These are phyloP conservation scores for Apoderus coryli DNA, from an alignment of 2,888 invertebrate genomes.

Conservation along the genomic window DNA sequence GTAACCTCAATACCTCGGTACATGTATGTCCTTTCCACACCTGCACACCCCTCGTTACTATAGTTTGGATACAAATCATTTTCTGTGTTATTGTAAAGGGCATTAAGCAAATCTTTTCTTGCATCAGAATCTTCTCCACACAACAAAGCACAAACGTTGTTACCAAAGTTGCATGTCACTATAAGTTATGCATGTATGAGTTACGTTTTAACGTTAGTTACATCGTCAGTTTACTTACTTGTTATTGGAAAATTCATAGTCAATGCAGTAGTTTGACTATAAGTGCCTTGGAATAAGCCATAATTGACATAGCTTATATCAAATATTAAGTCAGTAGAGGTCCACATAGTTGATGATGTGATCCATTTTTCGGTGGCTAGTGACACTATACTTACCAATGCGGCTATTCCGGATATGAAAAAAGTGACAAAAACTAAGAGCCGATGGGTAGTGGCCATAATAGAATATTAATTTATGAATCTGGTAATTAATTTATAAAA, in stretches of 20 bases:
- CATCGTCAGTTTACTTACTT: too few relatives aligned
- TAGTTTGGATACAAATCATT: too few relatives aligned
- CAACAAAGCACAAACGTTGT: constrained; percentile 1
- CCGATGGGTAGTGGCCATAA: constrained; percentile 26
- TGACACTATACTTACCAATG: constrained; percentile 24
- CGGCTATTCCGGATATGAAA: constrained; percentile 24
- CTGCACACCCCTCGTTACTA: too few relatives aligned
- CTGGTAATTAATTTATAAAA: too few relatives aligned
- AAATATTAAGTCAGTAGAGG: too few relatives aligned
- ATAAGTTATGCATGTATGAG: too few relatives aligned
- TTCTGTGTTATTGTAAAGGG: background rate
- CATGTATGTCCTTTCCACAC: too few relatives aligned
- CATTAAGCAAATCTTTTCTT: background rate
- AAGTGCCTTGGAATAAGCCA: constrained; percentile 26
- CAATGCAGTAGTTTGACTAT: constrained; percentile 17
- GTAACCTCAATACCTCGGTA: too few relatives aligned
- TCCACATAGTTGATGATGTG: too few relatives aligned
- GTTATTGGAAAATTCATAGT: constrained; percentile 21
- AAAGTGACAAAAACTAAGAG: constrained; percentile 23
- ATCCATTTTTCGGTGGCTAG: constrained; percentile 28
- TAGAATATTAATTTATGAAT: too few relatives aligned
- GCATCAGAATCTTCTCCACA: background rate
- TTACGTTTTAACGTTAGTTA: too few relatives aligned
- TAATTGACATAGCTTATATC: constrained; percentile 20
- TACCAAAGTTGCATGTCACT: constrained; percentile 1